Evolutionary conservation across 2,797 vertebrate species (phyloP).

Genomic region (Neosilurus hyrtlii): DNA sequence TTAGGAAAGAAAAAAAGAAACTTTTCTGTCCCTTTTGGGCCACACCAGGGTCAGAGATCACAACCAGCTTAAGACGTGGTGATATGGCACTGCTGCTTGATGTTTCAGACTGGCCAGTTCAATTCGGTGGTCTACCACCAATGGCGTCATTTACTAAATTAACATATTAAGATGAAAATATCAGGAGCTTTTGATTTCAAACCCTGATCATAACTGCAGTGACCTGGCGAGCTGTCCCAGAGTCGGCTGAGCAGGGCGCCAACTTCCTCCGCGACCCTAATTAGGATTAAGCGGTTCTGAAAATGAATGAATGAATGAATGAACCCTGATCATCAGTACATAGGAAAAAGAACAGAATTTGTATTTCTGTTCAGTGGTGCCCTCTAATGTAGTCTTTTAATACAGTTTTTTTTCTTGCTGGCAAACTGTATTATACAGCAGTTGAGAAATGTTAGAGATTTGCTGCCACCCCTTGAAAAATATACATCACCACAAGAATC

Average conservation of each 20-base stretch:
- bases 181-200: neutral
- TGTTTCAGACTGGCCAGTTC: no score
- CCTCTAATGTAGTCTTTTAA: neutral
- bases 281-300: no score
- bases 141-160: neutral
- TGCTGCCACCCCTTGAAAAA: slow-evolving; percentile 28
- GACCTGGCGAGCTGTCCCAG: no score
- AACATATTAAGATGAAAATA: neutral
- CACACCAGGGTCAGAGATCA: no score
- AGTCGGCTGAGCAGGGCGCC: no score
- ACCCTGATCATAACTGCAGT: no score
- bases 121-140: neutral
- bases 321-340: neutral
- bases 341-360: neutral
- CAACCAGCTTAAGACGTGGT: no score
- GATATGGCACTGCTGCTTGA: no score
- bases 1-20: no score
- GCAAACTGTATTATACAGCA: neutral
- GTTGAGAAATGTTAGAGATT: neutral
- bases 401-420: neutral
- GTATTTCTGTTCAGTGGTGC: slow-evolving; percentile 1
- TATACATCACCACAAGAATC: neutral
- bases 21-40: no score
- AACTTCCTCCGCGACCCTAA: no score
- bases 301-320: no score